Conservation (phyloP, 2,888 invertebrate genomes). For the Shargacucullia verbasci region DNA sequence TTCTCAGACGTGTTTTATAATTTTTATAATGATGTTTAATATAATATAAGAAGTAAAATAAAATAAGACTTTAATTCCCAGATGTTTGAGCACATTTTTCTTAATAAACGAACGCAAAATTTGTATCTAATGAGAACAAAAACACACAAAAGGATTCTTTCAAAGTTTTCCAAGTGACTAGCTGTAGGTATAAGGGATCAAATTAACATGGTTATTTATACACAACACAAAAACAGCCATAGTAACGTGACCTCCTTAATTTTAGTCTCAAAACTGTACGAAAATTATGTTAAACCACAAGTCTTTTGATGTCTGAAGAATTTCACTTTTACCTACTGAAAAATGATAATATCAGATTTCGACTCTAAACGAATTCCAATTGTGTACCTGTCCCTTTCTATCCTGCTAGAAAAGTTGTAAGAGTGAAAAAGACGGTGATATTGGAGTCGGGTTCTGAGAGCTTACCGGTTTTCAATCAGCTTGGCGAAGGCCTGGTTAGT, state of each 20-base stretch:
- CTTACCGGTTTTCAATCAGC: conserved; percentile 25
- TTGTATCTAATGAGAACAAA: conserved; percentile 15
- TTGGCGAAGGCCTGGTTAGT: conserved; percentile 6
- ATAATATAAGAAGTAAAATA: neutral
- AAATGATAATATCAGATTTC: conserved; percentile 7
- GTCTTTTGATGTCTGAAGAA: conserved; percentile 19
- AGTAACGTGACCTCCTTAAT: conserved; percentile 6
- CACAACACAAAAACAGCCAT: neutral
- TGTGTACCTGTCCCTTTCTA: neutral
- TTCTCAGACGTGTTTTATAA: too few relatives aligned
- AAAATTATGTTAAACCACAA: conserved; percentile 4
- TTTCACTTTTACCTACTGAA: conserved; percentile 3
- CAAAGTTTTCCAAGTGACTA: conserved; percentile 10
- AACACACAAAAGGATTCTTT: conserved; percentile 12
- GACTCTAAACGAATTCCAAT: conserved; percentile 6
- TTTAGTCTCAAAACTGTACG: conserved; percentile 8
- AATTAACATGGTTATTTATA: conserved; percentile 4
- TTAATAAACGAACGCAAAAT: conserved; percentile 13
- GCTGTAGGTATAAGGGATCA: conserved; percentile 4
- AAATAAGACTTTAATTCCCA: neutral
- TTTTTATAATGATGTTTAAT: too few relatives aligned
- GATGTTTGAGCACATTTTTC: conserved; percentile 2
- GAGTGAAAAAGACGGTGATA: conserved; percentile 1
- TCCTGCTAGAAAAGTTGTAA: neutral
- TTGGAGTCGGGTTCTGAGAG: neutral